phyloP scores from a whole-genome alignment of 2,888 invertebrate species.

The Tetragnatha montana region DNA sequence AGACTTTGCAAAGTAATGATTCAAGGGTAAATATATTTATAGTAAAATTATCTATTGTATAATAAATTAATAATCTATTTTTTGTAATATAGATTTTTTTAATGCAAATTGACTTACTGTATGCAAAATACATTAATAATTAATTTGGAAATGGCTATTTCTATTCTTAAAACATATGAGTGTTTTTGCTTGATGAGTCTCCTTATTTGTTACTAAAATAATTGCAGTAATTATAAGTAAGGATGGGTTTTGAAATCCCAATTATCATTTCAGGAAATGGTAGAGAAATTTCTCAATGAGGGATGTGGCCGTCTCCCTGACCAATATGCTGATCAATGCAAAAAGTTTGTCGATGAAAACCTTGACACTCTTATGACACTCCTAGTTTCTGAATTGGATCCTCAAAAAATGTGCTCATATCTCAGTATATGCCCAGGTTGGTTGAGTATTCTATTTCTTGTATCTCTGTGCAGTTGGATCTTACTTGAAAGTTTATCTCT shows the following conservation, averaged over 20 bases:
- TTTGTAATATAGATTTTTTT: too few species aligned
- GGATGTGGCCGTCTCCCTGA: slow-evolving; percentile 84
- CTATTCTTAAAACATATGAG: too few species aligned
- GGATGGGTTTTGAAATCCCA: too few species aligned
- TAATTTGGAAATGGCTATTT: too few species aligned
- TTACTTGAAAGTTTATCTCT: too few species aligned
- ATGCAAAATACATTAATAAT: too few species aligned
- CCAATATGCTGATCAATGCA: slow-evolving; percentile 45
- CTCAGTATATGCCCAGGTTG: slow-evolving; percentile 50
- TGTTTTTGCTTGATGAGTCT: too few species aligned
- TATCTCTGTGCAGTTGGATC: not conserved
- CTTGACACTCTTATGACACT: slow-evolving; percentile 45
- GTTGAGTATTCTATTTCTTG: not conserved
- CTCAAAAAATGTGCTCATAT: slow-evolving; percentile 25
- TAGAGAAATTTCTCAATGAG: slow-evolving; percentile 82
- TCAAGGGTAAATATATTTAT: slow-evolving; percentile 23
- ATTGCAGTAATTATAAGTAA: too few species aligned
- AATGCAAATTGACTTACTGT: too few species aligned
- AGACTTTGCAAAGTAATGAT: slow-evolving; percentile 23
- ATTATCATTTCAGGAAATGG: slow-evolving; percentile 78
- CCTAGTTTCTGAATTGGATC: slow-evolving; percentile 49
- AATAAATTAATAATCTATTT: too few species aligned
- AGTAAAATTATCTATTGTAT: too few species aligned
- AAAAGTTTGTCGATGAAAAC: slow-evolving; percentile 53
- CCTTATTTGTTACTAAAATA: too few species aligned